phyloP scores from a whole-genome alignment of 1,140 invertebrate genomes.

The Ephestia elutella region DNA sequence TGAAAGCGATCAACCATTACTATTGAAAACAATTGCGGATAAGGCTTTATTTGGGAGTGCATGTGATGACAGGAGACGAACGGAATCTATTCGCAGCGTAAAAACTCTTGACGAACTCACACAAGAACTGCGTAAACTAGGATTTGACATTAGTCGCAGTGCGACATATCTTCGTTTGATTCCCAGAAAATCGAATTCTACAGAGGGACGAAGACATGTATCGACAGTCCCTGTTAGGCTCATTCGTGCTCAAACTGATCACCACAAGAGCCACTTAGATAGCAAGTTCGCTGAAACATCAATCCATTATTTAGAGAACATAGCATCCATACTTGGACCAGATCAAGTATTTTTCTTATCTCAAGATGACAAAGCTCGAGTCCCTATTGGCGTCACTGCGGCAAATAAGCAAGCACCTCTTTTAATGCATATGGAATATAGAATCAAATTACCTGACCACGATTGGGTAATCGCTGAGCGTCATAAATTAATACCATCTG shows the following conservation, averaged over 20 bases:
- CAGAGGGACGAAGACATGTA: slow-evolving; percentile 31
- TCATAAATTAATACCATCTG: slow-evolving; percentile 59
- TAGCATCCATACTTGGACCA: slow-evolving; percentile 29
- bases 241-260: slow-evolving; percentile 35
- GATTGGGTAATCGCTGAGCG: slow-evolving; percentile 41
- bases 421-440: slow-evolving; percentile 65
- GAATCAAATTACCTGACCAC: slow-evolving; percentile 31
- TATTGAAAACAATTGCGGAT: no score
- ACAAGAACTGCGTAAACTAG: no score
- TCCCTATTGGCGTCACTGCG: slow-evolving; percentile 34
- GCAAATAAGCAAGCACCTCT: slow-evolving; percentile 43
- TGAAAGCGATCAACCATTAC: no score
- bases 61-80: no score
- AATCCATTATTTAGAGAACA: slow-evolving; percentile 28
- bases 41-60: no score
- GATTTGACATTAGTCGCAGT: slow-evolving; percentile 39
- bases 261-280: slow-evolving; percentile 27
- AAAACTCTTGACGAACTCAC: no score
- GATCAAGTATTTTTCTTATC: slow-evolving; percentile 38
- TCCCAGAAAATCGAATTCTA: slow-evolving; percentile 33
- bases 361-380: slow-evolving; percentile 40
- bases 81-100: no score
- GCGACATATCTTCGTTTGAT: slow-evolving; percentile 38
- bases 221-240: slow-evolving; percentile 46
- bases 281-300: slow-evolving; percentile 34